These are phyloP conservation scores for Acleris literana DNA, from an alignment of 2,888 invertebrate species.

Conservation along the genomic window DNA sequence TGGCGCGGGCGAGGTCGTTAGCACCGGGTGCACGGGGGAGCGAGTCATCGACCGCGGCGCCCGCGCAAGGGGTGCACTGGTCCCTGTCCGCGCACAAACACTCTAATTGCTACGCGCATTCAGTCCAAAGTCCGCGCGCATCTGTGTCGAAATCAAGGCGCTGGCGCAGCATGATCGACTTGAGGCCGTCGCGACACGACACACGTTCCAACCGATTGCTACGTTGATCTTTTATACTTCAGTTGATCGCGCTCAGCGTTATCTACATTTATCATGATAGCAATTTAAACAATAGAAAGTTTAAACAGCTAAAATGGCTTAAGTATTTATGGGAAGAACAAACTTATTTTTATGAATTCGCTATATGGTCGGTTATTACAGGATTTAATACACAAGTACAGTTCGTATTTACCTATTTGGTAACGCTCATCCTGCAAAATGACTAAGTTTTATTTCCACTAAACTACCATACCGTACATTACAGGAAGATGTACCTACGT, in stretches of 20 bases:
- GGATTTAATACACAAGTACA: no score
- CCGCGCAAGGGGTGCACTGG: constrained; percentile 47
- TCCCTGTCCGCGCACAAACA: constrained; percentile 42
- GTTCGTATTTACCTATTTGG: no score
- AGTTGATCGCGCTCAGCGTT: constrained; percentile 12
- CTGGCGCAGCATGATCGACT: constrained; percentile 26
- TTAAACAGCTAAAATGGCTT: no score
- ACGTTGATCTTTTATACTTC: constrained; percentile 23
- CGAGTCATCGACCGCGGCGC: constrained; percentile 75
- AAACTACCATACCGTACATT: no score
- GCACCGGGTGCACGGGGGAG: constrained; percentile 61
- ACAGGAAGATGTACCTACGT: no score
- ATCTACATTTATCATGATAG: constrained; percentile 12
- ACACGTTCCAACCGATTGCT: constrained; percentile 17
- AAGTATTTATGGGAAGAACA: no score
- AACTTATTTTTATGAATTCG: no score
- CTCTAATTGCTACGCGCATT: constrained; percentile 25
- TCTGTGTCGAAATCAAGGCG: constrained; percentile 22
- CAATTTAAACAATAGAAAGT: not conserved
- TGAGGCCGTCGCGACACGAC: constrained; percentile 17
- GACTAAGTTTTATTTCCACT: no score
- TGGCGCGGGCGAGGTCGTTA: constrained; percentile 65
- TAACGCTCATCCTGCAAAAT: no score
- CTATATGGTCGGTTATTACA: no score
- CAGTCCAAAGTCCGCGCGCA: constrained; percentile 25